These are phyloP conservation scores for Plagiodera versicolora DNA, from an alignment of 2,888 invertebrate species.

Conservation along the genomic window DNA sequence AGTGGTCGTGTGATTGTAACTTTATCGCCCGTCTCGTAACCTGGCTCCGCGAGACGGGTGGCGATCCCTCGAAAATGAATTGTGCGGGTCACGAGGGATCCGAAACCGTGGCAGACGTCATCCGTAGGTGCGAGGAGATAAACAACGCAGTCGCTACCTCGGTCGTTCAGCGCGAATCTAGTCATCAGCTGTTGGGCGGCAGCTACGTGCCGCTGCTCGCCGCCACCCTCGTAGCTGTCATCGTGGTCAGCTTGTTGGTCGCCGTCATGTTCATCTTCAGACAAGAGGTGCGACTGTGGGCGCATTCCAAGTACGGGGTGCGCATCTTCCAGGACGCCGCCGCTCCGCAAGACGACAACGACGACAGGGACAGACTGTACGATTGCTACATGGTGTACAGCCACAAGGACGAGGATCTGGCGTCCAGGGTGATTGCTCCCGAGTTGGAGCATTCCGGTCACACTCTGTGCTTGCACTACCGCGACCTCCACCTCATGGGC, in stretches of 20 bases:
- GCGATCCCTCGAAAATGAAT: slow-evolving; percentile 70
- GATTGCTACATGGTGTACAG: slow-evolving; percentile 88
- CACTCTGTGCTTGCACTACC: slow-evolving; percentile 70
- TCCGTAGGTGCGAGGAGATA: slow-evolving; percentile 65
- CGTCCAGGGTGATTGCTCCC: slow-evolving; percentile 68
- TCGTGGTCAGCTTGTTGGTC: slow-evolving; percentile 68
- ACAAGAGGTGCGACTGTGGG: slow-evolving; percentile 77
- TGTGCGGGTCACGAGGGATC: slow-evolving; percentile 60
- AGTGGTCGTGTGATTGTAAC: slow-evolving; percentile 82
- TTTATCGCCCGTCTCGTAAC: slow-evolving; percentile 69
- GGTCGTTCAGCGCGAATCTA: slow-evolving; percentile 58
- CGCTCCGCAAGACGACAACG: slow-evolving; percentile 57
- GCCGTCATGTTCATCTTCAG: slow-evolving; percentile 74
- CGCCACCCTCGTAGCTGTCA: slow-evolving; percentile 69
- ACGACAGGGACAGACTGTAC: slow-evolving; percentile 62
- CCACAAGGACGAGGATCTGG: slow-evolving; percentile 74
- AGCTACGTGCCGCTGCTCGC: slow-evolving; percentile 76
- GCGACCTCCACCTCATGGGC: slow-evolving; percentile 62
- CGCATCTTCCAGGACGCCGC: slow-evolving; percentile 69
- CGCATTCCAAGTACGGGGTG: slow-evolving; percentile 76
- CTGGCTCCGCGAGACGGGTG: slow-evolving; percentile 70
- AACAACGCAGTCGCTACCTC: slow-evolving; percentile 68
- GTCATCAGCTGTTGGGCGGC: slow-evolving; percentile 65
- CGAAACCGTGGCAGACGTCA: slow-evolving; percentile 59
- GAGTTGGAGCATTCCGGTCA: slow-evolving; percentile 75